Conservation (phyloP, 2,888 invertebrate species). For the Heliconius ethilla region DNA sequence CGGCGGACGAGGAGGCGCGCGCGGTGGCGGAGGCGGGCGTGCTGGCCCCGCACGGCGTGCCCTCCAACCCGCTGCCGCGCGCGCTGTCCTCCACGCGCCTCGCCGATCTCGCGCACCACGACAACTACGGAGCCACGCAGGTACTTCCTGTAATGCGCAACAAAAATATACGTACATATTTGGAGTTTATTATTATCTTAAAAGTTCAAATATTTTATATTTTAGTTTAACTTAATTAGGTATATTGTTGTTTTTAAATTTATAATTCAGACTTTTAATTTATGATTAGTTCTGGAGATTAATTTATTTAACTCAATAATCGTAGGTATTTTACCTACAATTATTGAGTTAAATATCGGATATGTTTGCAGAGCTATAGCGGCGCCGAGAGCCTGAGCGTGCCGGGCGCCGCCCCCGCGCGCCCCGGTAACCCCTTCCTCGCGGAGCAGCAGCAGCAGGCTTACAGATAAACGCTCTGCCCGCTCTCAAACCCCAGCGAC, state of each 20-base stretch:
- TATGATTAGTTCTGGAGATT: background rate
- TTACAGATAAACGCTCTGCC: constrained; percentile 59
- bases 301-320: background rate
- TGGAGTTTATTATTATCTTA: no score
- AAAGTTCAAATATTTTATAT: no score
- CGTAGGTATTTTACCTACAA: no score
- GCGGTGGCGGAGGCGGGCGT: constrained; percentile 85
- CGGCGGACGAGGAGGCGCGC: constrained; percentile 79
- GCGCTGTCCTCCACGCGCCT: constrained; percentile 91
- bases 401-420: constrained; percentile 63
- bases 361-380: constrained; percentile 62
- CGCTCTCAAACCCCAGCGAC: constrained; percentile 21
- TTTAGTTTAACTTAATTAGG: no score
- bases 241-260: no score
- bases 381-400: constrained; percentile 72
- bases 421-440: constrained; percentile 68
- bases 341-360: no score
- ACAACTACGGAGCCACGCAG: constrained; percentile 89
- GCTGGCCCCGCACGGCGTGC: constrained; percentile 97
- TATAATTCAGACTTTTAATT: no score
- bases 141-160: constrained; percentile 44
- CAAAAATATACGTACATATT: no score
- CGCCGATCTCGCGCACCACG: constrained; percentile 87
- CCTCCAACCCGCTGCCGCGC: constrained; percentile 94
- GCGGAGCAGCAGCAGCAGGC: constrained; percentile 53